Conservation (phyloP, 2,888 invertebrate genomes). For the Megalurothrips usitatus region DNA sequence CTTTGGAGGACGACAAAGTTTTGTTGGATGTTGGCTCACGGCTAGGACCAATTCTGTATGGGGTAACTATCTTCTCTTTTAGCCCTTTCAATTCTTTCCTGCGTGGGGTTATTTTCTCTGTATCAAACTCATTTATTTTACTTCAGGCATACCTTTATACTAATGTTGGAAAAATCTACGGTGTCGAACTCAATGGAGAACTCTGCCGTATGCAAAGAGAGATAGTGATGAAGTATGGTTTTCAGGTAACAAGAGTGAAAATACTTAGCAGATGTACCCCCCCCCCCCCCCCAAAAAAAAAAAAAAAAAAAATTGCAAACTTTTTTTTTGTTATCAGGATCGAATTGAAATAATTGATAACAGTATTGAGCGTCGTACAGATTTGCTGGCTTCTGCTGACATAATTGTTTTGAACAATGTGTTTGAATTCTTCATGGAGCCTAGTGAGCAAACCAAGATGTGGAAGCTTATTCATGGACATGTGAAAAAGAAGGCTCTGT, state of each 20-base stretch:
- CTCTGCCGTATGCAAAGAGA: conserved; percentile 47
- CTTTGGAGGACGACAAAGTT: conserved; percentile 45
- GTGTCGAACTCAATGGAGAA: conserved; percentile 50
- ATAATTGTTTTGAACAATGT: conserved; percentile 63
- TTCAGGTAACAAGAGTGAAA: neutral
- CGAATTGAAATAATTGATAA: conserved; percentile 55
- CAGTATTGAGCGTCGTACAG: conserved; percentile 54
- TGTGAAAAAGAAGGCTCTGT: conserved; percentile 53
- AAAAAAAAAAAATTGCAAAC: neutral
- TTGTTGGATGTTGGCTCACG: conserved; percentile 50
- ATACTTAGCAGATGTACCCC: neutral
- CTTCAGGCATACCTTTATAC: conserved; percentile 45
- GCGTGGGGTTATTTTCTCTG: neutral
- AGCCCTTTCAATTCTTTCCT: neutral
- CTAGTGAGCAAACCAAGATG: conserved; percentile 55
- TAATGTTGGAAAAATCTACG: conserved; percentile 45
- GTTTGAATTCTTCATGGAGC: conserved; percentile 62
- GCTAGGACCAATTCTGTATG: conserved; percentile 50
- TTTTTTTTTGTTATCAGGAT: conserved; percentile 39
- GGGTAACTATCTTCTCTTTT: conserved; percentile 40
- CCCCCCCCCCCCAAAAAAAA: too few relatives aligned
- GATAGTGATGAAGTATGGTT: conserved; percentile 43
- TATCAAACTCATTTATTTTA: neutral
- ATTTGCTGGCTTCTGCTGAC: conserved; percentile 55
- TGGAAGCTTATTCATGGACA: conserved; percentile 57